Conservation (phyloP, 2,797 vertebrate genomes). For the Simalia tracyae region DNA sequence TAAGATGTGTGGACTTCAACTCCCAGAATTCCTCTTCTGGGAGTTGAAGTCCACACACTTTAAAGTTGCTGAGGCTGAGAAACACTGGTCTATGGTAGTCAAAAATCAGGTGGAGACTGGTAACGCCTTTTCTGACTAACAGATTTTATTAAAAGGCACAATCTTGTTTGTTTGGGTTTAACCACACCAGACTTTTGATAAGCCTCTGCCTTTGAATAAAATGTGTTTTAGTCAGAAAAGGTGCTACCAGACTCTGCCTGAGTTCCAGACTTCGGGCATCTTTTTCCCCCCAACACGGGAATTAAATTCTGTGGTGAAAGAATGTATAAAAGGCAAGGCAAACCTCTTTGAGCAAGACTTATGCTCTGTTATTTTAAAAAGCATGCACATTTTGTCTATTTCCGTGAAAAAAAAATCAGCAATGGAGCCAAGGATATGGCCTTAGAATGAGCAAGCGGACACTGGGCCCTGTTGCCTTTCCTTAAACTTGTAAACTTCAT, state of each 20-base stretch:
- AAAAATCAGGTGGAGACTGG: neutral
- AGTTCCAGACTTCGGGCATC: neutral
- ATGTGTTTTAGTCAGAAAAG: neutral
- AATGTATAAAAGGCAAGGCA: neutral
- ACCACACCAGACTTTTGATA: neutral
- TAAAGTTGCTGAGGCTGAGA: neutral
- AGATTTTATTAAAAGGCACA: neutral
- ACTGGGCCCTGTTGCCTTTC: neutral
- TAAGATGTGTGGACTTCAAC: too few relatives aligned
- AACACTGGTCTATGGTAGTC: neutral
- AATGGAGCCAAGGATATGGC: neutral
- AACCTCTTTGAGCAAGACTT: neutral
- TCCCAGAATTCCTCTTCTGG: neutral
- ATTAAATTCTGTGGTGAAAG: neutral
- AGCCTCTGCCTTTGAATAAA: neutral
- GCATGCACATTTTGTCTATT: too few relatives aligned
- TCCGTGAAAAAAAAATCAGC: neutral
- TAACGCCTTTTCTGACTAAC: neutral
- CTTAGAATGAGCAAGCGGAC: too few relatives aligned
- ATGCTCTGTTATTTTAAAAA: neutral
- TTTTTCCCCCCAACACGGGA: neutral
- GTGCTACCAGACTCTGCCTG: neutral
- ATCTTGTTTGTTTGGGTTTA: neutral
- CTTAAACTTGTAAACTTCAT: neutral
- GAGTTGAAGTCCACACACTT: neutral